Conservation (phyloP, 2,888 invertebrate genomes). For the Melanophora roralis region DNA sequence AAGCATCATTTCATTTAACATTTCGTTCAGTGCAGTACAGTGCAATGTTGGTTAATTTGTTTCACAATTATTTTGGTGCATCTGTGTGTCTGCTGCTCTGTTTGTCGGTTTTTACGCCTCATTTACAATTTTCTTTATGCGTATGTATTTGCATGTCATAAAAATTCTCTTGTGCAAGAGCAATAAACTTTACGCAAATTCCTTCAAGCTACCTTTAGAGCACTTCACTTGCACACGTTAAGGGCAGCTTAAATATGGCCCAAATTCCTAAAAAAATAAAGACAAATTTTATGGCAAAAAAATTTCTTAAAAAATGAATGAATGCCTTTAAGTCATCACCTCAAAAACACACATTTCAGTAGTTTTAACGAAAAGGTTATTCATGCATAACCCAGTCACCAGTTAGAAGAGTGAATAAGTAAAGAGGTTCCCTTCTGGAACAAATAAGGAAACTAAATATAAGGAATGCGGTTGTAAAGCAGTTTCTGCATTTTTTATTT, state of each 20-base stretch:
- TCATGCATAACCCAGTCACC: background rate
- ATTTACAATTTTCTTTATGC: slow-evolving; percentile 21
- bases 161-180: slow-evolving; percentile 4
- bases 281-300: slow-evolving; percentile 7
- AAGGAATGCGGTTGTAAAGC: background rate
- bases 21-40: slow-evolving; percentile 8
- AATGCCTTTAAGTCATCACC: background rate
- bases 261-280: background rate
- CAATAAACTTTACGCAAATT: slow-evolving; percentile 32
- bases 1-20: slow-evolving; percentile 34
- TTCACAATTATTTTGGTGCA: slow-evolving; percentile 14
- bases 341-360: background rate
- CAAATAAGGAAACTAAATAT: background rate
- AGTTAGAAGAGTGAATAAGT: background rate
- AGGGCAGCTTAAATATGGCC: background rate
- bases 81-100: background rate
- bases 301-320: background rate
- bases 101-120: slow-evolving; percentile 1
- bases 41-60: slow-evolving; percentile 40
- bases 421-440: background rate
- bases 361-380: background rate
- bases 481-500: no score
- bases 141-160: background rate
- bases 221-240: background rate
- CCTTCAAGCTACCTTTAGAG: slow-evolving; percentile 1